Conservation (phyloP, 2,797 vertebrate species). For the Delichon dasypus region DNA sequence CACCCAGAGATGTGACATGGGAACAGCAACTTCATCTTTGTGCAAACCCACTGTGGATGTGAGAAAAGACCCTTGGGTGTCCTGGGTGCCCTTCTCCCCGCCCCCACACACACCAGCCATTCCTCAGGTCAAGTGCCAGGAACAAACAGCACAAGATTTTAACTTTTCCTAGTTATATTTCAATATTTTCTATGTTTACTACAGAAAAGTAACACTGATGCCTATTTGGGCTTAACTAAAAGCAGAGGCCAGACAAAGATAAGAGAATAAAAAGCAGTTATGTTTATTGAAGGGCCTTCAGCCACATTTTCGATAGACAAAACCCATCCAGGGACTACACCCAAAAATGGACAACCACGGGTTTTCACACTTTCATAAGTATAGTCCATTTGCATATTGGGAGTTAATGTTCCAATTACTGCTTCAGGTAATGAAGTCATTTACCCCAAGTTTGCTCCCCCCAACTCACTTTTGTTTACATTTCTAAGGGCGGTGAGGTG, state of each 20-base stretch:
- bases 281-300: neutral
- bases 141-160: neutral
- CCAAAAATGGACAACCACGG: neutral
- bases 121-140: neutral
- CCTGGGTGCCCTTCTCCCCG: too few species aligned
- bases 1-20: too few species aligned
- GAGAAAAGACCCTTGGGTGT: neutral
- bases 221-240: too few species aligned
- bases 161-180: neutral
- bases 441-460: neutral
- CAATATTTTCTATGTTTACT: accelerated
- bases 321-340: neutral
- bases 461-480: neutral
- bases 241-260: too few species aligned
- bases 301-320: neutral
- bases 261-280: accelerated
- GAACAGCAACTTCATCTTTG: neutral
- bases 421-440: neutral
- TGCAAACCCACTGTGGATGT: accelerated
- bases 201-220: neutral
- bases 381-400: neutral
- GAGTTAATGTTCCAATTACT: accelerated
- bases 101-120: accelerated
- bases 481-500: neutral
- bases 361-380: neutral